Conservation (phyloP, 2,888 invertebrate species). For the Leistus spinibarbis region DNA sequence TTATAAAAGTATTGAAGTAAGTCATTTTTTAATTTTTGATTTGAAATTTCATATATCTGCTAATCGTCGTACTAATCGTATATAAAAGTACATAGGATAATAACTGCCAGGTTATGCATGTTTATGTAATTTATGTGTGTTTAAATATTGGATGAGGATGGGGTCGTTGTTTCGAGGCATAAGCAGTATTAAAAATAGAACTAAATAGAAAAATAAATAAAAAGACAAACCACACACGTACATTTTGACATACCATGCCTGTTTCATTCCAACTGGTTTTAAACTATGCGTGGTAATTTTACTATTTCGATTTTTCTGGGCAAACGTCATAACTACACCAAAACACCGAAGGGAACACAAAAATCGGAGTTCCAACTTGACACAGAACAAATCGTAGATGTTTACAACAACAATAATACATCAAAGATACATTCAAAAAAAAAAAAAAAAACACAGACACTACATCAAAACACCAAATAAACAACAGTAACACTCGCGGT, state of each 20-base stretch:
- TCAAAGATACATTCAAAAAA: background rate
- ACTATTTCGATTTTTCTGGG: constrained; percentile 48
- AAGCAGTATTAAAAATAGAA: background rate
- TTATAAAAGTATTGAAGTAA: too few relatives aligned
- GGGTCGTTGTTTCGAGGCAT: background rate
- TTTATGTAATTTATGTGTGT: too few relatives aligned
- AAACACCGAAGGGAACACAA: background rate
- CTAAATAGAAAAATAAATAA: background rate
- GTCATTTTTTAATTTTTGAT: too few relatives aligned
- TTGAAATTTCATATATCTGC: too few relatives aligned
- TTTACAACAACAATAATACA: background rate
- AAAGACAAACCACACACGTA: constrained; percentile 43
- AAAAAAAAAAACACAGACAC: background rate
- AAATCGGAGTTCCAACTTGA: background rate
- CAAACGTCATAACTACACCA: constrained; percentile 48
- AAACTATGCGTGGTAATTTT: constrained; percentile 48
- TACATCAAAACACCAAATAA: background rate
- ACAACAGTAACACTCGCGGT: background rate
- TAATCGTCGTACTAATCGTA: too few relatives aligned
- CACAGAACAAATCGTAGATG: too few relatives aligned
- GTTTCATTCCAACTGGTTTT: constrained; percentile 48
- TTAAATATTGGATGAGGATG: too few relatives aligned
- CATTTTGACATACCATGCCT: constrained; percentile 54
- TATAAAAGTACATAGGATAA: too few relatives aligned
- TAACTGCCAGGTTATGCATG: too few relatives aligned